Evolutionary conservation across 2,797 vertebrate genomes (phyloP).

Genomic region (Chrosomus eos): DNA sequence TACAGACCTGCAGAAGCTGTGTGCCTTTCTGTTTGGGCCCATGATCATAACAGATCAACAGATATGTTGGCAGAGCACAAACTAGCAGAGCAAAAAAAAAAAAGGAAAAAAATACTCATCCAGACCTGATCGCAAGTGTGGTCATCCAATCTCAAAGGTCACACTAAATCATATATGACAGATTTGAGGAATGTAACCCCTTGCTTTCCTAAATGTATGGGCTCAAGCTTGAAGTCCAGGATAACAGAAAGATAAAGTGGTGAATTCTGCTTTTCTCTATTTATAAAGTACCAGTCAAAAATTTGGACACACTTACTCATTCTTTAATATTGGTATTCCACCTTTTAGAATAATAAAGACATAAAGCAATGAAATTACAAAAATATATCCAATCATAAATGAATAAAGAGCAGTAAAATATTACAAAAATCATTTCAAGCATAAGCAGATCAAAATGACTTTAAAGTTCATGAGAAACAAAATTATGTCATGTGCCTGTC

Average conservation of each 20-base stretch:
- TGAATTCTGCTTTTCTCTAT: background rate
- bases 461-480: background rate
- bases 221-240: background rate
- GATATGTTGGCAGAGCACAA: background rate
- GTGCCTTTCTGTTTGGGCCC: background rate
- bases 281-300: background rate
- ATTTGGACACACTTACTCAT: background rate
- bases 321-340: background rate
- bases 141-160: background rate
- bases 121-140: background rate
- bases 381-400: background rate
- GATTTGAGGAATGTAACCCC: background rate
- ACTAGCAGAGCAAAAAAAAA: background rate
- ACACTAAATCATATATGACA: slow-evolving; percentile 12
- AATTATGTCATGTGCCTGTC: background rate
- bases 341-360: background rate
- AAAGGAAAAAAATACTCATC: background rate
- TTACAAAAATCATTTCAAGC: background rate
- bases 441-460: background rate
- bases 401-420: background rate
- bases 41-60: background rate
- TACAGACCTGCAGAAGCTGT: background rate
- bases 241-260: background rate
- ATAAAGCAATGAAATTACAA: background rate
- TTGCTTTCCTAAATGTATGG: background rate